phyloP scores from a whole-genome alignment of 2,797 vertebrate genomes.

The Alosa sapidissima region DNA sequence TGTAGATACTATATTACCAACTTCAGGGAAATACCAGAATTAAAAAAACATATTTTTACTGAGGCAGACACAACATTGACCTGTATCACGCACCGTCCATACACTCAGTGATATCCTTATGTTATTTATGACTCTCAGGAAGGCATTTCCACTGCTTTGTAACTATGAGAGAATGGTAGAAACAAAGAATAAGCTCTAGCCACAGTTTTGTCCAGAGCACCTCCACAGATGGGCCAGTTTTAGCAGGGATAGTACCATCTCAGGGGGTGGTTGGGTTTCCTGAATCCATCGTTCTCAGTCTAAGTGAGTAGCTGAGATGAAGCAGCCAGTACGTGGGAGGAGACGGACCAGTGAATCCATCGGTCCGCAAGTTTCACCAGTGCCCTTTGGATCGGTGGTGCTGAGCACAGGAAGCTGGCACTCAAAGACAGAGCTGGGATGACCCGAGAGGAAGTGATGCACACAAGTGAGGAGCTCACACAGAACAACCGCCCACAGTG shows the following conservation, averaged over 20 bases:
- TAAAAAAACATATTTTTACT: too few species aligned
- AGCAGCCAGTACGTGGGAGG: constrained; percentile 23
- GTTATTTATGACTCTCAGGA: too few species aligned
- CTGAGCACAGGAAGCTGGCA: constrained; percentile 31
- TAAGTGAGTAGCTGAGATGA: constrained; percentile 36
- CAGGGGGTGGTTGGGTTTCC: constrained; percentile 37
- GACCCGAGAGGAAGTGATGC: constrained; percentile 26
- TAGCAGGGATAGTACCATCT: neutral
- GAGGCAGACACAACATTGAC: neutral
- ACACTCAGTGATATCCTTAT: too few species aligned
- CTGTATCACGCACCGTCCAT: neutral
- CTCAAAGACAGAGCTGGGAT: constrained; percentile 18
- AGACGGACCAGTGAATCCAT: neutral
- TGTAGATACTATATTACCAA: neutral
- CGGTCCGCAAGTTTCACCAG: constrained; percentile 22
- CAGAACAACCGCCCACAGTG: constrained; percentile 9
- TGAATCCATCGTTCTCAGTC: constrained; percentile 32
- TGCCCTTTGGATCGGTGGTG: constrained; percentile 27
- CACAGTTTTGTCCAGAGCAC: neutral
- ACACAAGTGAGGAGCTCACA: constrained; percentile 4
- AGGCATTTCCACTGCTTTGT: neutral
- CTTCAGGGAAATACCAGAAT: neutral
- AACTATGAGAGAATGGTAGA: too few species aligned
- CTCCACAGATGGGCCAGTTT: constrained; percentile 11
- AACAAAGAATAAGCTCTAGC: neutral